Conservation (phyloP, 2,888 invertebrate species). For the Sycophila texana region DNA sequence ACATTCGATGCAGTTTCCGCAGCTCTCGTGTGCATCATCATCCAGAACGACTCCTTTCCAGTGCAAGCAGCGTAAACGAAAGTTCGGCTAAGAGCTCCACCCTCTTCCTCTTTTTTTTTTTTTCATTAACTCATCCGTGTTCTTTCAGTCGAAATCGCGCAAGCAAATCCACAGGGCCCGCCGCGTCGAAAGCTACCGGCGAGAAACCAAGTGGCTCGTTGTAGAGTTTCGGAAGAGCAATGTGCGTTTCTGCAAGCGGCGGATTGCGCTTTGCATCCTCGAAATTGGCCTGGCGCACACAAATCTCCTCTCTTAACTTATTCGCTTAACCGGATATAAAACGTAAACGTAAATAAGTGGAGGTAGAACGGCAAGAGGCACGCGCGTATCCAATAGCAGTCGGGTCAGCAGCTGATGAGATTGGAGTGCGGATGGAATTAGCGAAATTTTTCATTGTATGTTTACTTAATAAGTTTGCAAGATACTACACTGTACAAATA, state of each 20-base stretch:
- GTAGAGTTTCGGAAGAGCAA: too few relatives aligned
- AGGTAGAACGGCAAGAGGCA: constrained; percentile 7
- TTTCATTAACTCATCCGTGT: not conserved
- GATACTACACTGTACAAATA: too few relatives aligned
- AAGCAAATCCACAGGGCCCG: not conserved
- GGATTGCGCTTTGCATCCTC: constrained; percentile 7
- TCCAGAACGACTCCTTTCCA: not conserved
- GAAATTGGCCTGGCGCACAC: not conserved
- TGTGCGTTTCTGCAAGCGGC: too few relatives aligned
- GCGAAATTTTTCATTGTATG: too few relatives aligned
- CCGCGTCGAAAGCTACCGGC: too few relatives aligned
- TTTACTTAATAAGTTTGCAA: too few relatives aligned
- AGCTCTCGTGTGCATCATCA: constrained; percentile 20
- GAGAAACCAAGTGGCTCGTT: too few relatives aligned
- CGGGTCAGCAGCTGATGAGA: constrained; percentile 6
- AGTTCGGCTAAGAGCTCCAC: constrained; percentile 13
- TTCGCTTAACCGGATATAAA: constrained; percentile 34
- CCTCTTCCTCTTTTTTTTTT: not conserved
- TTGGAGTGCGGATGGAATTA: too few relatives aligned
- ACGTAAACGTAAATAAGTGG: constrained; percentile 22
- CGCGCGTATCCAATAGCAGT: not conserved
- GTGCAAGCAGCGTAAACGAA: constrained; percentile 16
- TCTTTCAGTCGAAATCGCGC: constrained; percentile 20
- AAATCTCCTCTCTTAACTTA: constrained; percentile 25
- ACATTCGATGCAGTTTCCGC: not conserved